Percentiles rank a stretch among this genome's conserved stretches.
These are phyloP conservation scores for Leptatherina wallacei DNA, from an alignment of 2,797 vertebrate species.

Conservation along the genomic window DNA sequence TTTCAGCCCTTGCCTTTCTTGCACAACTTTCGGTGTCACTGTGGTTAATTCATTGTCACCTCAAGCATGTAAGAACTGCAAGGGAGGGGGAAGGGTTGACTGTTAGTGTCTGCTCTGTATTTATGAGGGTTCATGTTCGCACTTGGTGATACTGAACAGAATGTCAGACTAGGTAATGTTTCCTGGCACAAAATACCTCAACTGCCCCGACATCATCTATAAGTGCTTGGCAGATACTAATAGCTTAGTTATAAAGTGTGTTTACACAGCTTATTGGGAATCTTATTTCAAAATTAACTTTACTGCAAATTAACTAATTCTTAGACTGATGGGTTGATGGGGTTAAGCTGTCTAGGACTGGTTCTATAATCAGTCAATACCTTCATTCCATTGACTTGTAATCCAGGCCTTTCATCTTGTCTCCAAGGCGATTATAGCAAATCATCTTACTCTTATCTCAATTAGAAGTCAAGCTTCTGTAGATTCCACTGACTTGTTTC, in stretches of 20 bases:
- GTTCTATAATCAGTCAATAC: slow-evolving; percentile 33
- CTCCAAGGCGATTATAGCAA: slow-evolving; percentile 5
- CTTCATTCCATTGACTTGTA: slow-evolving; percentile 16
- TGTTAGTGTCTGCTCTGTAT: slow-evolving; percentile 27
- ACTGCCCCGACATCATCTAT: neutral
- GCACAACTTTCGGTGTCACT: slow-evolving; percentile 34
- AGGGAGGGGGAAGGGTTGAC: slow-evolving; percentile 27
- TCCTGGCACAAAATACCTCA: neutral
- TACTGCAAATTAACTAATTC: neutral
- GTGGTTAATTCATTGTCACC: slow-evolving; percentile 51
- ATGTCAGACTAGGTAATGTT: slow-evolving; percentile 14
- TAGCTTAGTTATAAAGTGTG: neutral
- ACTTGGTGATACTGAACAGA: slow-evolving; percentile 16
- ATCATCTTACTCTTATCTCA: slow-evolving; percentile 1
- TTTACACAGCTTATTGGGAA: neutral
- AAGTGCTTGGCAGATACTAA: neutral
- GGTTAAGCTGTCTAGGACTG: slow-evolving; percentile 14
- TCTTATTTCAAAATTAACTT: neutral
- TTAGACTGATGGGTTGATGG: neutral
- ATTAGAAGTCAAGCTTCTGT: slow-evolving; percentile 9
- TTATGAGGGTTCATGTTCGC: slow-evolving; percentile 7
- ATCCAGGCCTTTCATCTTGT: slow-evolving; percentile 33
- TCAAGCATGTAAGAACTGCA: slow-evolving; percentile 37
- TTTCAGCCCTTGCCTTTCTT: slow-evolving; percentile 29
- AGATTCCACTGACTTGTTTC: slow-evolving; percentile 1